Evolutionary conservation across 2,113 vertebrate genomes (phyloP), one percentile per base, ranked within the genome.

Genomic region (Gavia stellata): DNA sequence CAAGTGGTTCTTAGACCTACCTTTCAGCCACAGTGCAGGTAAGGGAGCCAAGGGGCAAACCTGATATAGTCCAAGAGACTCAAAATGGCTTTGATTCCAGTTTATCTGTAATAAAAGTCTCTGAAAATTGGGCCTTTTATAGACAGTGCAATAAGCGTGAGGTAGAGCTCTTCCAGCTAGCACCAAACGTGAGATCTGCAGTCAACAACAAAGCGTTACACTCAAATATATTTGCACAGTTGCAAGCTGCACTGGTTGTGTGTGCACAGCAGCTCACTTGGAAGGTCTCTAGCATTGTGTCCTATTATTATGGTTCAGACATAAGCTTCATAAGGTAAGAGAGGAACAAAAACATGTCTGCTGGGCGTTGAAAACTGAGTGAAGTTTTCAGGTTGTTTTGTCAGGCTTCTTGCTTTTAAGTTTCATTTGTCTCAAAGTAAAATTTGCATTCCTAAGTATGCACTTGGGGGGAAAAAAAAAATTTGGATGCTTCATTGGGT

Each of bases 91-190:
- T 80, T 70, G 31, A 38, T 71, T 24, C 12, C 5, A 6, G 9
- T 81, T 90, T 44, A 9, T 58, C 21, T 68, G 63, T 77, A 31
- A 66, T 40, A 29, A 85, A 29, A 6, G 3, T 36, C 58, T 67
- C 9, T 74, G 67, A 59, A 58, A 82, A 36, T 33, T 17, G 14
- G 55, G 24, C 59, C 17, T 81, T 62, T 34, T n/a, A 5, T 28
- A 47, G 38, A 13, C 7, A 40, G 20, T 0, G 0, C 16, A 55
- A 3, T 81, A 84, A 74, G 24, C 3, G 2, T 74, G 29, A 55
- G 33, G 23, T 63, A 44, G 40, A 84, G 42, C 26, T 58, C 55
- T 84, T 84, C 55, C 38, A 95, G 28, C 17, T 34, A 63, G 23
- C 44, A 59, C 33, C 4, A 4, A 78, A 9, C 13, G 9, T 52